Conservation (phyloP, 2,888 invertebrate genomes). For the Onchidella celtica region DNA sequence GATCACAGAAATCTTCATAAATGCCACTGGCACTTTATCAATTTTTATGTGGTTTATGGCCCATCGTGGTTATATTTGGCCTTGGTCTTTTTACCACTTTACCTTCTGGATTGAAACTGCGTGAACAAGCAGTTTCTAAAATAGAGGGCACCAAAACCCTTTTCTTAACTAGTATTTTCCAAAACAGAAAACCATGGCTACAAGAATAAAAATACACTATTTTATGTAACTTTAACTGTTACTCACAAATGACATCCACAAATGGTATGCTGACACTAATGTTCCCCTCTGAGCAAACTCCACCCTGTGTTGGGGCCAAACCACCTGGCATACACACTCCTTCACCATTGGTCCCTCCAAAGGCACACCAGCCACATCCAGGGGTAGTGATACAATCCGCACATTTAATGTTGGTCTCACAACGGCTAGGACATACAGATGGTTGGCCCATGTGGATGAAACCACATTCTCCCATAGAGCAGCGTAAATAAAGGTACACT, state of each 20-base stretch:
- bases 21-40: no score
- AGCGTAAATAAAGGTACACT: slow-evolving; percentile 91
- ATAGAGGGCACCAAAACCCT: no score
- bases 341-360: slow-evolving; percentile 81
- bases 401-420: slow-evolving; percentile 90
- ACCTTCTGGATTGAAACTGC: no score
- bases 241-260: slow-evolving; percentile 34
- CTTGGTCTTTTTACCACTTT: no score
- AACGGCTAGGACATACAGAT: slow-evolving; percentile 91
- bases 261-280: slow-evolving; percentile 55
- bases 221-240: no score
- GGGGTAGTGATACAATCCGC: slow-evolving; percentile 92
- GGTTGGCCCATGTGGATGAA: slow-evolving; percentile 81
- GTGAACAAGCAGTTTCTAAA: no score
- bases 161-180: no score
- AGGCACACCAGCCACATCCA: slow-evolving; percentile 96
- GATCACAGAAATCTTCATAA: no score
- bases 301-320: slow-evolving; percentile 82
- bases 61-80: no score
- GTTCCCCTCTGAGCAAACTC: slow-evolving; percentile 60
- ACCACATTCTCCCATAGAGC: slow-evolving; percentile 95
- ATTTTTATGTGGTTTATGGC: no score
- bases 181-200: no score
- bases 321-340: slow-evolving; percentile 95
- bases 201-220: no score